Evolutionary conservation across 2,888 invertebrate genomes (phyloP).

Genomic region (Rotaria magnacalcarata): DNA sequence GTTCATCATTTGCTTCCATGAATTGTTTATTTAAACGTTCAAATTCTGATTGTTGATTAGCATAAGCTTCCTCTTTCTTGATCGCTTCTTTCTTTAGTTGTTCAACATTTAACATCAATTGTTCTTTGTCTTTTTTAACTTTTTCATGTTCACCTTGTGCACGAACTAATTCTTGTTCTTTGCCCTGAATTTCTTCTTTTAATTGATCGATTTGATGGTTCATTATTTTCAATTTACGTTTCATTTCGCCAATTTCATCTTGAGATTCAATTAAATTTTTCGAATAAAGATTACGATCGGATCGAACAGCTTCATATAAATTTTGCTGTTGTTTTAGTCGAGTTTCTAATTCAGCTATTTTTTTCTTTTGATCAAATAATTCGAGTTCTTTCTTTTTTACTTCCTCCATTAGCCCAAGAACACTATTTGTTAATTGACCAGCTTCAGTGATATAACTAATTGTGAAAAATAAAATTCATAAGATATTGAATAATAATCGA

Average conservation of each 20-base stretch:
- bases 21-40: conserved; percentile 69
- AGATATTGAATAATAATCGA: no score
- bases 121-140: conserved; percentile 69
- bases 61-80: conserved; percentile 62
- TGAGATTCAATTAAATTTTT: conserved; percentile 47
- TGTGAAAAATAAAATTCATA: neutral
- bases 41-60: conserved; percentile 65
- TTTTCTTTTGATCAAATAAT: conserved; percentile 71
- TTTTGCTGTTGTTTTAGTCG: conserved; percentile 67
- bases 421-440: conserved; percentile 64
- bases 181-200: conserved; percentile 74
- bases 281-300: conserved; percentile 73
- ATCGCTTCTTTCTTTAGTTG: conserved; percentile 64
- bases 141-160: conserved; percentile 58
- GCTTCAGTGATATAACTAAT: conserved; percentile 63
- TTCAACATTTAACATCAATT: conserved; percentile 63
- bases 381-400: conserved; percentile 63
- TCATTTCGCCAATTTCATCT: conserved; percentile 62
- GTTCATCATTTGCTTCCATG: conserved; percentile 69
- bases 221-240: conserved; percentile 70
- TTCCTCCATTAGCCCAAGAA: conserved; percentile 60
- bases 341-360: conserved; percentile 66
- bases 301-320: conserved; percentile 70
- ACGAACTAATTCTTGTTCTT: conserved; percentile 69
- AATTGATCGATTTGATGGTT: conserved; percentile 74